Base-by-base conservation (phyloP, 1,140 invertebrate species). In the Trichoplusia ni region DNA sequence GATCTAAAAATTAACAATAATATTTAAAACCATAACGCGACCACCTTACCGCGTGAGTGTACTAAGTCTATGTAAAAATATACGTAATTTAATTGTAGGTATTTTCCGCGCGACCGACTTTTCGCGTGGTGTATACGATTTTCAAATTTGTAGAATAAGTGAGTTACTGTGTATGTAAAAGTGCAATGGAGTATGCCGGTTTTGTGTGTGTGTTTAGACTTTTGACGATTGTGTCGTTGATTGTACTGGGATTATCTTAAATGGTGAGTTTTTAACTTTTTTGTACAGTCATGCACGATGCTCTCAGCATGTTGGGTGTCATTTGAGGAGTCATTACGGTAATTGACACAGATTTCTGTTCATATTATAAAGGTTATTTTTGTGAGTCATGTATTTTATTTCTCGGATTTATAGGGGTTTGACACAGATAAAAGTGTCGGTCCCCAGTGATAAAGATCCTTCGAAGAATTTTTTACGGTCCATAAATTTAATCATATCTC, bases 241-340 rank as follows among this genome's bases (percentile, higher is more conserved):
- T 75, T 68, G 66, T 64, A 59, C 56, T 33, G 27, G 64, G 73
- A 72, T 63, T 67, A 69, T 68, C 31, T 42, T 49, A 27, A n/a
- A 72, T 75, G 73, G 73, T 72, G 38, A 75, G 67, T 65, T 19
- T 27, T 35, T 18, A 18, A 40, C 14, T 11, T 9, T 16, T 40
- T 56, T 14, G 16, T 33, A 35, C 0, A 4, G 13, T 13, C 13
- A 11, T 16, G 35, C 16, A 16, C 8, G n/a, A n/a, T n/a, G n/a
- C 0, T 16, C 5, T 16, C 5, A 2, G n/a, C 18, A 31, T 31
- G 25, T 18, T 14, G 8, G 7, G 21, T 21, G 5, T 7, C 33
- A 21, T 21, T 14, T 11, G n/a, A 33, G 33, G 8, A n/a, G 4
- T 21, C 23, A 27, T 21, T 51, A 35, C 33, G 23, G 6, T 14